phyloP scores from a whole-genome alignment of 2,888 invertebrate genomes.

The Eupithecia inturbata region DNA sequence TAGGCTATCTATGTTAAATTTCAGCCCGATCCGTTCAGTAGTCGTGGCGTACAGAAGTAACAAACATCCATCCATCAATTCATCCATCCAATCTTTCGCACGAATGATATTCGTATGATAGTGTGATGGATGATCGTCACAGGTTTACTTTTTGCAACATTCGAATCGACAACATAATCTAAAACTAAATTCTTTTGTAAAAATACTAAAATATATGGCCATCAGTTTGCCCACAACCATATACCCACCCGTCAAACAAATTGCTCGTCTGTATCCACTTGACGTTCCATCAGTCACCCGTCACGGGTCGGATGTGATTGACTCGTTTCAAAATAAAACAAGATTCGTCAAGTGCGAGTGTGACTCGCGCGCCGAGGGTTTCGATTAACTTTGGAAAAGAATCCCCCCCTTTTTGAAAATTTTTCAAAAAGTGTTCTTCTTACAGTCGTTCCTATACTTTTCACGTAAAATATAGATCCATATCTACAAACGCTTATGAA shows the following conservation, averaged over 20 bases:
- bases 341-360: no score
- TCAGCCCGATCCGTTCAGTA: neutral
- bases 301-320: conserved; percentile 45
- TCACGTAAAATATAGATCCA: no score
- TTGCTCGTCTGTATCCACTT: conserved; percentile 39
- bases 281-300: conserved; percentile 47
- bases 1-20: neutral
- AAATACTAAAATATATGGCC: neutral
- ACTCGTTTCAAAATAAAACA: conserved; percentile 35
- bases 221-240: conserved; percentile 6
- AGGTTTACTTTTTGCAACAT: neutral
- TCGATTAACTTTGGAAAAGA: no score
- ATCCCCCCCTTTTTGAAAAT: no score
- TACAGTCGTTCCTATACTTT: no score
- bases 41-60: neutral
- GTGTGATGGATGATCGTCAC: neutral
- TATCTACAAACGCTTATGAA: no score
- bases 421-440: no score
- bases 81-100: neutral
- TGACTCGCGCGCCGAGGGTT: no score
- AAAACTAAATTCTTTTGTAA: neutral
- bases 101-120: no score
- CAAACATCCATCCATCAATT: neutral
- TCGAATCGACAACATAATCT: neutral
- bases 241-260: conserved; percentile 29